phyloP scores from a whole-genome alignment of 2,113 vertebrate genomes.

The Arizona elegans region DNA sequence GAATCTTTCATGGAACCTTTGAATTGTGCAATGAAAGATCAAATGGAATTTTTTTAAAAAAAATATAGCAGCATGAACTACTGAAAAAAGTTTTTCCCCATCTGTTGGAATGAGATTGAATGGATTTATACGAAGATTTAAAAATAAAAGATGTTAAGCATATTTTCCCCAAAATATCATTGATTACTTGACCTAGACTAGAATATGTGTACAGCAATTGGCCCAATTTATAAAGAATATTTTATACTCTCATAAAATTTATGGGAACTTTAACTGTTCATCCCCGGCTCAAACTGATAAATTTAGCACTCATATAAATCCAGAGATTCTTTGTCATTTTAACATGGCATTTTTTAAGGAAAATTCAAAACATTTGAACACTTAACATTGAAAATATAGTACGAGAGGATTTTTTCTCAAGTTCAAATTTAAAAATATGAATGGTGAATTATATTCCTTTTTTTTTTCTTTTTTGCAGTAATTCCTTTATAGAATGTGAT shows the following conservation, averaged over 20 bases:
- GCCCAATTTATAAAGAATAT: slow-evolving; percentile 22
- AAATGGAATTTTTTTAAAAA: not conserved
- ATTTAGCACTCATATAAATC: not conserved
- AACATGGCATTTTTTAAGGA: not conserved
- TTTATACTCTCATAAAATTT: slow-evolving; percentile 49
- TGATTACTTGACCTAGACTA: slow-evolving; percentile 37
- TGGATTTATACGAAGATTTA: slow-evolving; percentile 34
- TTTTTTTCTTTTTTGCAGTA: not conserved
- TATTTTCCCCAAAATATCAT: slow-evolving; percentile 48
- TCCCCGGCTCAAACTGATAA: slow-evolving; percentile 22
- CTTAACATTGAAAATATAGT: not conserved
- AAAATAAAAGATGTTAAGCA: slow-evolving; percentile 40
- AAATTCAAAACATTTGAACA: not conserved
- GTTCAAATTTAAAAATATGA: not conserved
- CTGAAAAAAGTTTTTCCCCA: slow-evolving; percentile 32
- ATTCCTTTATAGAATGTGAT: not conserved
- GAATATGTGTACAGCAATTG: slow-evolving; percentile 22
- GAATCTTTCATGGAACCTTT: slow-evolving; percentile 15
- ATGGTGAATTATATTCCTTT: not conserved
- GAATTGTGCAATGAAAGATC: slow-evolving; percentile 4
- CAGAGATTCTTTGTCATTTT: not conserved
- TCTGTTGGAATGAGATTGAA: slow-evolving; percentile 43
- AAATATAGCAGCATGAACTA: slow-evolving; percentile 17
- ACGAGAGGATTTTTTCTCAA: not conserved
- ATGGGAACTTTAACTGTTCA: slow-evolving; percentile 39